Evolutionary conservation across 2,888 invertebrate genomes (phyloP), one percentile per base, ranked within the genome.

Genomic region (Matsumyia berberina): DNA sequence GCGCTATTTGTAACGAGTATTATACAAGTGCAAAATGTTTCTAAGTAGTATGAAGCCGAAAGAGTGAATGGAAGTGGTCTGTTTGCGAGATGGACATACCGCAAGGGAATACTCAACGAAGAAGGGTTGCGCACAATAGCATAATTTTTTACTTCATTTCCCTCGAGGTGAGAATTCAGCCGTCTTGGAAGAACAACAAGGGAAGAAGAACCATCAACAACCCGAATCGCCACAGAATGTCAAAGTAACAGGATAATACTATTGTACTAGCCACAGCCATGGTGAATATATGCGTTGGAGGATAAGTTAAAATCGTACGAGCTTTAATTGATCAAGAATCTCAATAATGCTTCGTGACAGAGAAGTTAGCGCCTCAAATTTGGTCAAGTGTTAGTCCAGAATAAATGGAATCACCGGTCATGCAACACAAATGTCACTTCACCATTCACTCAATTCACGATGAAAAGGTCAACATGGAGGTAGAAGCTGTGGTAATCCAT

Each of bases 21-120:
- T 58, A 11, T 39, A 46, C 11, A 46, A 66, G 17, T 51, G 37
- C 35, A 51, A 66, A 49, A 37, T 7, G 19, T 51, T 60, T 29
- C 17, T 44, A 15, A n/a, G n/a, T n/a, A 60, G 58, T 58, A 58
- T 58, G 46, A 24, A 62, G 8, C 62, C 46, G 33, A 62, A 62
- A 33, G 46, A 62, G 1, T 46, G 44, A 62, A 11, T 62, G 62
- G 62, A 46, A 11, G 62, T 44, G 46, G 66, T 46, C 51, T 64
- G 35, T 12, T 64, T 64, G 64, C 49, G 15, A 19, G 35, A 46
- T 31, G 60, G 31, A 44, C 39, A 64, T 46, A 33, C 49, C 0
- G 64, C 29, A 44, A 64, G 33, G 17, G 51, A 66, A 9, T 64
- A 49, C 19, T 12, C 24, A 37, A 19, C 64, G 15, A 64, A 49